phyloP scores from a whole-genome alignment of 2,797 vertebrate species.

The Coranthus polyacanthus region DNA sequence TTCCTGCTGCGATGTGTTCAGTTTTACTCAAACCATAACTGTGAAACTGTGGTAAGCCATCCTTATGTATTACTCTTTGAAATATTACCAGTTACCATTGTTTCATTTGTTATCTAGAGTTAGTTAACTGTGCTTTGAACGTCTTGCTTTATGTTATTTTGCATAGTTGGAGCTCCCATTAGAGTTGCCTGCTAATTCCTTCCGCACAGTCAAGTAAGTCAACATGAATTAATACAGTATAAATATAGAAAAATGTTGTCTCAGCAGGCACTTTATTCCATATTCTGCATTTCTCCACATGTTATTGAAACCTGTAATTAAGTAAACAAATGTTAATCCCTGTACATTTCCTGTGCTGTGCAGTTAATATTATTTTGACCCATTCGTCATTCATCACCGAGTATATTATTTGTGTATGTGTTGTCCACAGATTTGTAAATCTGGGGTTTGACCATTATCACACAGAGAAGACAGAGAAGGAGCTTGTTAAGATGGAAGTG shows the following conservation, averaged over 20 bases:
- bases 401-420: constrained; percentile 2
- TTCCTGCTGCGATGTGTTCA: constrained; percentile 91
- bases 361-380: neutral
- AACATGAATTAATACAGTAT: neutral
- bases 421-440: constrained; percentile 87
- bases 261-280: neutral
- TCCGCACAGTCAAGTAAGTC: constrained; percentile 79
- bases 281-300: constrained; percentile 5
- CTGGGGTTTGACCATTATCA: constrained; percentile 89
- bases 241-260: constrained; percentile 7
- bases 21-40: constrained; percentile 88
- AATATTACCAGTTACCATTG: neutral
- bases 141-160: constrained; percentile 7
- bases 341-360: neutral
- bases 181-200: constrained; percentile 72
- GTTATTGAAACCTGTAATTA: neutral
- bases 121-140: neutral
- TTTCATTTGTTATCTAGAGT: neutral
- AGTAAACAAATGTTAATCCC: neutral
- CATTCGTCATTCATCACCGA: neutral
- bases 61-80: neutral
- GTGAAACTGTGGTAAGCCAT: constrained; percentile 88
- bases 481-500: constrained; percentile 85
- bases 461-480: constrained; percentile 68
- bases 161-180: constrained; percentile 90